Conservation (phyloP, 2,113 vertebrate genomes). For the Thermophis baileyi region DNA sequence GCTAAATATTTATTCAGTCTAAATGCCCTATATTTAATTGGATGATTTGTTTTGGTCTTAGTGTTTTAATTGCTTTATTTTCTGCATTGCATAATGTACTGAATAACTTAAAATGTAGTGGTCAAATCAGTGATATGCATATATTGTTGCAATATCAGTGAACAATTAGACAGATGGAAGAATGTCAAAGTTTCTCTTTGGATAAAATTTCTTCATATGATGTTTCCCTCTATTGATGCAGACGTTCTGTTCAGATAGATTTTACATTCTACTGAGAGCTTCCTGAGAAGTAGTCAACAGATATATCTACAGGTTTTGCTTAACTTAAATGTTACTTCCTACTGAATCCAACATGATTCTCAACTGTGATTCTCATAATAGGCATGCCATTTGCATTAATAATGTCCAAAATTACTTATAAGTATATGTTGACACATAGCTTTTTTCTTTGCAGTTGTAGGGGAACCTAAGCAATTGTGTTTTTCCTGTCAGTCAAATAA, state of each 20-base stretch:
- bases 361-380: not conserved
- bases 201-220: slow-evolving; percentile 11
- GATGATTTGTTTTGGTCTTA: not conserved
- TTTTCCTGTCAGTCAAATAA: not conserved
- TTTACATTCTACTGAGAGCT: slow-evolving; percentile 9
- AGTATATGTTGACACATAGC: too few relatives aligned
- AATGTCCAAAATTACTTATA: not conserved
- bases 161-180: not conserved
- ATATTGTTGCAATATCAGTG: slow-evolving; percentile 6
- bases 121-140: not conserved
- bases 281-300: not conserved
- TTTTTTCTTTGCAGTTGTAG: not conserved
- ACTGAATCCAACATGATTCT: not conserved
- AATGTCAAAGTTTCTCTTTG: slow-evolving; percentile 37
- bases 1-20: not conserved
- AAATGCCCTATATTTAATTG: not conserved
- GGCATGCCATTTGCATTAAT: not conserved
- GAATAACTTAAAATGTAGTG: not conserved
- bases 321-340: not conserved
- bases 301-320: not conserved
- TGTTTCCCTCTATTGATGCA: slow-evolving; percentile 25
- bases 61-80: not conserved
- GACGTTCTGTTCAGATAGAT: slow-evolving; percentile 17
- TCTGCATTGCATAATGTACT: not conserved
- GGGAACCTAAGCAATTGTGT: not conserved